Base-by-base conservation (phyloP, 2,113 vertebrate species). In the Mionectes macconnelli region DNA sequence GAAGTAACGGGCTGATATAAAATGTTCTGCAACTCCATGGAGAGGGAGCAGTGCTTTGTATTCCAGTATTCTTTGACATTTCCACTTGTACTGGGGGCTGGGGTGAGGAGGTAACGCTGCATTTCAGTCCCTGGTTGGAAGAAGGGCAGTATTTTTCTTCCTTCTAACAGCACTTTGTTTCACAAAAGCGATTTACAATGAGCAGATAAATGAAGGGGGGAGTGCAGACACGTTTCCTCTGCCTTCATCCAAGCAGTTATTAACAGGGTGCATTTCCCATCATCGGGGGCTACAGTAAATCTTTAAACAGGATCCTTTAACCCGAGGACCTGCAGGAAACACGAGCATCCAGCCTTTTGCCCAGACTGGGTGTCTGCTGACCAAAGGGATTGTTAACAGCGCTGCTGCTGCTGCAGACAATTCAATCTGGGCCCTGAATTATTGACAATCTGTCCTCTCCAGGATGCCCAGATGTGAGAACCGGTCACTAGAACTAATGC, bases 361-460 rank as follows among this genome's bases (percentile, higher is more conserved):
- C 93, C 90, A 97, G 97, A 83, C 97, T 93, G 92, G 69, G 86
- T 96, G 95, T 94, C 97, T 97, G 96, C 97, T 97, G 96, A 94
- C 89, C 89, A 24, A 84, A 90, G 95, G 17, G 84, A 93, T 94
- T 91, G 88, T 94, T 94, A 93, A 92, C 92, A 96, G 39, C 19
- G 70, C 88, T 77, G 64, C 85, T 77, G 64, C 85, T n/a, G 60
- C 91, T 87, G 94, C 94, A 95, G 96, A 80, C 95, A 81, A 66
- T 76, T 77, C 88, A 94, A 83, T 75, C 92, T 80, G 84, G 63
- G 91, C 33, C 1, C 44, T 97, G 57, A 93, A 96, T 98, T 96
- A 97, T 96, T 98, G 94, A 95, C 92, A 93, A 93, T 84, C 97
- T 55, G 84, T 70, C 81, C 69, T 84, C 76, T 80, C 20, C 20